Percentiles rank a stretch among this genome's conserved stretches.
These are phyloP conservation scores for Nemotelus nigrinus DNA, from an alignment of 2,888 invertebrate genomes.

Conservation along the genomic window DNA sequence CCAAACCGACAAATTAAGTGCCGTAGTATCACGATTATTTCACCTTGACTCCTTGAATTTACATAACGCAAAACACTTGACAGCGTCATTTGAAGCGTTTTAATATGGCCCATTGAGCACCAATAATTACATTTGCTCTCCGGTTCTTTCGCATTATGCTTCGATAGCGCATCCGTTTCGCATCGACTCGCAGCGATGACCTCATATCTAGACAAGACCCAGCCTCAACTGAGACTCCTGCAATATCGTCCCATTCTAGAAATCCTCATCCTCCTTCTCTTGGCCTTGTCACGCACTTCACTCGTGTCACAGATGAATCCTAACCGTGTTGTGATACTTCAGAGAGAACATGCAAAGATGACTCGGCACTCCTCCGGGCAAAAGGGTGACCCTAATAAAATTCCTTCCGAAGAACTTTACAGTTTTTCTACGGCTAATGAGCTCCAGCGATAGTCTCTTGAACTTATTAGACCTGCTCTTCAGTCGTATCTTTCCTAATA, in stretches of 20 bases:
- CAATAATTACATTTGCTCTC: conserved; percentile 26
- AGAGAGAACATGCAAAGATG: too few species aligned
- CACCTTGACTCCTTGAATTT: not conserved
- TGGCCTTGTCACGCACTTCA: too few species aligned
- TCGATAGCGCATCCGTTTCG: not conserved
- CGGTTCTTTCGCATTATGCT: not conserved
- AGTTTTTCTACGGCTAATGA: conserved; percentile 16
- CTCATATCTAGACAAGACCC: too few species aligned
- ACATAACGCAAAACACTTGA: conserved; percentile 6
- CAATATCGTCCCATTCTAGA: too few species aligned
- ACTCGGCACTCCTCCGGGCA: too few species aligned
- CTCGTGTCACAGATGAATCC: too few species aligned
- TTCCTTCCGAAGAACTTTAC: not conserved
- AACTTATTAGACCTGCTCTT: conserved; percentile 6
- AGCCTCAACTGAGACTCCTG: too few species aligned
- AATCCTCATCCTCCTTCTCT: too few species aligned
- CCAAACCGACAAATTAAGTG: not conserved
- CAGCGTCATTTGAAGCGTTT: not conserved
- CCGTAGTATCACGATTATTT: not conserved
- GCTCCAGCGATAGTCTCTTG: conserved; percentile 21
- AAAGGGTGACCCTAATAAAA: conserved; percentile 27
- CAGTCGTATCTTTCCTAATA: not conserved
- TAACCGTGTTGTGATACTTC: too few species aligned
- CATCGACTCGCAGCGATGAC: too few species aligned
- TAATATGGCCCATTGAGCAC: conserved; percentile 21